A percentile compares a stretch with the other conserved stretches of the same genome.
Evolutionary conservation across 2,113 vertebrate species (phyloP).

Genomic region (Plestiodon gilberti): DNA sequence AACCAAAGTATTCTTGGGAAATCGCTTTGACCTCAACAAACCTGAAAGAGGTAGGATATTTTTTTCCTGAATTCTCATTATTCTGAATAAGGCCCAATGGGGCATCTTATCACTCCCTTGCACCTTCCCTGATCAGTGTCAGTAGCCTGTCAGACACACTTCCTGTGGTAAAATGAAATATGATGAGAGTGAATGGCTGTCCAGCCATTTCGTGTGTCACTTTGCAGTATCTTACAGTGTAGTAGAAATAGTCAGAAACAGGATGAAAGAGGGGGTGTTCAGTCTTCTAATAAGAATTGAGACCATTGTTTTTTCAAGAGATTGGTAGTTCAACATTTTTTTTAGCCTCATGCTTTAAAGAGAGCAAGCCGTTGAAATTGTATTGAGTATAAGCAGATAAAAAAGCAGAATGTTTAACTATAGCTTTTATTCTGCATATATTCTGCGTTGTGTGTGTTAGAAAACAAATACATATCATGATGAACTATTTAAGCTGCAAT

Average conservation of each 20-base stretch:
- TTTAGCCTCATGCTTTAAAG: neutral
- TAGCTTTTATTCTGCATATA: neutral
- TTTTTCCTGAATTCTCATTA: too few species aligned
- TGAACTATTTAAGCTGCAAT: neutral
- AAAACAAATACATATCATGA: neutral
- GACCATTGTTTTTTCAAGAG: neutral
- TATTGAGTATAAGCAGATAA: neutral
- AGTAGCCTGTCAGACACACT: neutral
- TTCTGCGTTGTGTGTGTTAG: neutral
- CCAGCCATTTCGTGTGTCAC: neutral
- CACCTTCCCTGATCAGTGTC: neutral
- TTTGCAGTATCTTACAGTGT: neutral
- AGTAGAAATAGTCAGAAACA: neutral
- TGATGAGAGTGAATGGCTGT: neutral
- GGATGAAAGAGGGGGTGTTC: neutral
- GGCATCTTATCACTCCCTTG: neutral
- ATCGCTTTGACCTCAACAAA: too few species aligned
- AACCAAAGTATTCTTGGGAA: too few species aligned
- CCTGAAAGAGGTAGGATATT: too few species aligned
- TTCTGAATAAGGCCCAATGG: neutral
- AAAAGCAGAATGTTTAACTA: neutral
- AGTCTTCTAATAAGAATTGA: accelerated
- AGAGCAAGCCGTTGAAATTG: neutral
- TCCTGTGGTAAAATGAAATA: neutral
- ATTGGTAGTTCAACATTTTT: neutral